Base-by-base conservation (phyloP, 2,888 invertebrate genomes). In the Patella depressa region DNA sequence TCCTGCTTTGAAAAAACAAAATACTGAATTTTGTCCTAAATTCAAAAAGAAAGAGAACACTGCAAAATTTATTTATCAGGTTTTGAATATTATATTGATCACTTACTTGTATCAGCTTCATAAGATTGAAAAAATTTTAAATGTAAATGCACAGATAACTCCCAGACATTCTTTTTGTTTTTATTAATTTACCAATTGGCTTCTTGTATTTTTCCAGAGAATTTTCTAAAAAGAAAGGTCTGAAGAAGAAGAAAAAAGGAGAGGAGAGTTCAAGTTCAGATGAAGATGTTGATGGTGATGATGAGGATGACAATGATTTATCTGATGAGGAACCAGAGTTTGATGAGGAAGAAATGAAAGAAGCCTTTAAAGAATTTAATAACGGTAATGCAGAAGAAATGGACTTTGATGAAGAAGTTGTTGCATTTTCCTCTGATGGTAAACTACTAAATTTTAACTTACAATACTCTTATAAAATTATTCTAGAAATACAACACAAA, bases 241-340 rank as follows among this genome's bases (percentile, higher is more conserved):
- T 89, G 54, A 88, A 86, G 80, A 89, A 86, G 87, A 86, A 83
- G 82, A 34, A 71, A 24, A 70, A 70, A 24, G 73, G 89, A 76
- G 82, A 87, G 71, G 82, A 87, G 53, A 78, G 77, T 74, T 83
- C 79, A 57, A 93, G 93, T 88, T 91, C 91, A 15, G 92, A 93
- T 2, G 93, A 80, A 29, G 85, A 83, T 24, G 84, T 84, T 34
- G 84, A 85, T 45, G 88, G 86, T 45, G 86, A 83, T 53, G 88
- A 87, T 59, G 85, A 84, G 57, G 83, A 80, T 11, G 81, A 81
- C 45, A 86, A 81, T 19, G 87, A 85, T 69, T 74, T 86, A 15
- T 87, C 87, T 34, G 88, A 87, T 82, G 88, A 89, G 75, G 89
- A 89, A 72, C 77, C 84, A 29, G 86, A 88, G 59, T 84, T 86